Evolutionary conservation across 2,888 invertebrate genomes (phyloP).

Genomic region (Nomada ferruginata): DNA sequence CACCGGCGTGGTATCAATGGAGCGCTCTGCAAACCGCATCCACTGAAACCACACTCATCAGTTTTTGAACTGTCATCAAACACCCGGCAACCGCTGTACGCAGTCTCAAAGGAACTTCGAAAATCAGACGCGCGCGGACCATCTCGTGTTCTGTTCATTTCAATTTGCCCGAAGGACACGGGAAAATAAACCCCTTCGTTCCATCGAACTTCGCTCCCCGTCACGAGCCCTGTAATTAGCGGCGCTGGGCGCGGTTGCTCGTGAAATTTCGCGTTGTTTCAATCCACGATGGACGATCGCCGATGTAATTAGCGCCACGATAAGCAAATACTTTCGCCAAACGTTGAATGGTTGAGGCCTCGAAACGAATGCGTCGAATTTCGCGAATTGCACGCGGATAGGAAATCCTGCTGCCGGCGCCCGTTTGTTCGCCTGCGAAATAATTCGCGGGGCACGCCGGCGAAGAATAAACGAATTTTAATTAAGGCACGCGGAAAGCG

Average conservation of each 20-base stretch:
- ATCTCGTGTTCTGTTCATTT: not conserved
- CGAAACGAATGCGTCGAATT: not conserved
- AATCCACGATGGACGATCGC: not conserved
- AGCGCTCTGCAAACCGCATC: slow-evolving; percentile 27
- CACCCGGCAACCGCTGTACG: slow-evolving; percentile 39
- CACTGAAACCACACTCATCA: slow-evolving; percentile 53
- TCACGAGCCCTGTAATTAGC: slow-evolving; percentile 13
- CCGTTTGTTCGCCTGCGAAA: not conserved
- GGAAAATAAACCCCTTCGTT: not conserved
- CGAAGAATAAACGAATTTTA: slow-evolving; percentile 37
- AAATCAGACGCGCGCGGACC: not conserved
- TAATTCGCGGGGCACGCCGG: not conserved
- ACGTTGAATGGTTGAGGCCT: not conserved
- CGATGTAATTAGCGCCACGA: slow-evolving; percentile 32
- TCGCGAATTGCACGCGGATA: not conserved
- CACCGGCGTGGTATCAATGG: slow-evolving; percentile 62
- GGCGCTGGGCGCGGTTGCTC: not conserved
- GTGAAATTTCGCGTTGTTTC: slow-evolving; percentile 7
- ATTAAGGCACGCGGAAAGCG: slow-evolving; percentile 41
- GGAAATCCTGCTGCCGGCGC: not conserved
- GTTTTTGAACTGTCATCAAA: slow-evolving; percentile 66
- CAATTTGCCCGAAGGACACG: not conserved
- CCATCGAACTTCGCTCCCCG: not conserved
- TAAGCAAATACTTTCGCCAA: slow-evolving; percentile 14
- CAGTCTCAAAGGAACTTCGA: slow-evolving; percentile 9